phyloP scores from a whole-genome alignment of 2,113 vertebrate genomes.

The Ceyx margarethae region DNA sequence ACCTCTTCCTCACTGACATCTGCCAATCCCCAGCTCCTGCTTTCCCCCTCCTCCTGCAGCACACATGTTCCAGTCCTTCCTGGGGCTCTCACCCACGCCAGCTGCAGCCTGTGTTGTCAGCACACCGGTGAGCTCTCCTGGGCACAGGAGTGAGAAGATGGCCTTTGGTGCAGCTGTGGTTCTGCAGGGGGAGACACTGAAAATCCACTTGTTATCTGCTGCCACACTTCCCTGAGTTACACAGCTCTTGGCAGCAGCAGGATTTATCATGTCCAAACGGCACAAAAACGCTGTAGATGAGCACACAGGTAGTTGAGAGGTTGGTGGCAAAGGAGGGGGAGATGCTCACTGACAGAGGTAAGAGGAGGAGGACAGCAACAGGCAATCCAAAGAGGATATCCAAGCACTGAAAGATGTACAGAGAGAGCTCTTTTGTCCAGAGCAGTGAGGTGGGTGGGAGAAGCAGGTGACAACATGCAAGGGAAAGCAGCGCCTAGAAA shows the following conservation, averaged over 20 bases:
- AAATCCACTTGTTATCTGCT: neutral
- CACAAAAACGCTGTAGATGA: slow-evolving; percentile 25
- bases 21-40: slow-evolving; percentile 49
- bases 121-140: neutral
- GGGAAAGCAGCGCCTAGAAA: neutral
- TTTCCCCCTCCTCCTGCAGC: slow-evolving; percentile 40
- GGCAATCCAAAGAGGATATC: neutral
- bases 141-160: neutral
- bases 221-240: slow-evolving; percentile 22
- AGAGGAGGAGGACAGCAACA: neutral
- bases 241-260: neutral
- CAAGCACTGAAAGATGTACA: neutral
- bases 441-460: neutral
- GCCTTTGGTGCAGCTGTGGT: slow-evolving; percentile 33
- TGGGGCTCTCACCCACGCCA: neutral
- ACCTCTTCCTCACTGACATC: slow-evolving; percentile 55
- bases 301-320: slow-evolving; percentile 32
- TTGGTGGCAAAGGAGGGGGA: neutral
- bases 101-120: slow-evolving; percentile 14
- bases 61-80: slow-evolving; percentile 35
- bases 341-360: neutral
- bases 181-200: neutral
- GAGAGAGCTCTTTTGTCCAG: neutral
- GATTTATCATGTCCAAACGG: neutral
- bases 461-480: neutral